Conservation (phyloP, 2,888 invertebrate species). For the Ochropacha duplaris region DNA sequence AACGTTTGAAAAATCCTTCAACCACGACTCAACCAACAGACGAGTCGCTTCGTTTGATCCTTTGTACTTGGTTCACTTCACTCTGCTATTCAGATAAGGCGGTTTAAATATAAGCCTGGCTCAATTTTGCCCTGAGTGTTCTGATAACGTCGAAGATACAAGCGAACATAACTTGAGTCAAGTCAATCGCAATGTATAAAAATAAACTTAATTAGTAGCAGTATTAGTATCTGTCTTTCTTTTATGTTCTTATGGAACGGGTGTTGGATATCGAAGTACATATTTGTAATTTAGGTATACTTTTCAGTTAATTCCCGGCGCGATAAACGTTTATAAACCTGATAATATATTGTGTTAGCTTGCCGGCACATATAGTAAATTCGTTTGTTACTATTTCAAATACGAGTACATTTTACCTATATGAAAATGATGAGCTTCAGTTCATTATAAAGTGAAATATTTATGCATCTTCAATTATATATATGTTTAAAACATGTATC, state of each 20-base stretch:
- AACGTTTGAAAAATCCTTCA: conserved; percentile 1
- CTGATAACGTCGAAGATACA: conserved; percentile 30
- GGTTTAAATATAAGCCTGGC: conserved; percentile 44
- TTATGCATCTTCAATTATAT: no score
- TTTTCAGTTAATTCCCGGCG: conserved; percentile 37
- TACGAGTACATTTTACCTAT: conserved; percentile 35
- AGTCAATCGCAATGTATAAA: neutral
- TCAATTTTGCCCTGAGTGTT: conserved; percentile 42
- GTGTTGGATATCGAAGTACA: conserved; percentile 30
- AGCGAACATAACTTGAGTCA: conserved; percentile 5
- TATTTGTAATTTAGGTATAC: conserved; percentile 37
- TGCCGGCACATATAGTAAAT: conserved; percentile 48
- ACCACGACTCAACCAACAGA: neutral
- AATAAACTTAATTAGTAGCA: conserved; percentile 1
- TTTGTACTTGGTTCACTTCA: conserved; percentile 45
- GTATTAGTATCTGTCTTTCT: conserved; percentile 1
- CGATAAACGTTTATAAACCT: conserved; percentile 47
- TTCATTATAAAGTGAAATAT: conserved; percentile 14
- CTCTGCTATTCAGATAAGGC: conserved; percentile 39
- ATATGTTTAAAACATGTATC: no score
- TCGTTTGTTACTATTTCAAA: no score
- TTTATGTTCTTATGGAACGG: conserved; percentile 10
- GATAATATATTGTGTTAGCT: conserved; percentile 51
- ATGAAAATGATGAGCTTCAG: conserved; percentile 23
- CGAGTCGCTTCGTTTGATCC: conserved; percentile 27